These are phyloP conservation scores for Caenorhabditis afra DNA, from an alignment of 2,888 invertebrate genomes.

Conservation along the genomic window DNA sequence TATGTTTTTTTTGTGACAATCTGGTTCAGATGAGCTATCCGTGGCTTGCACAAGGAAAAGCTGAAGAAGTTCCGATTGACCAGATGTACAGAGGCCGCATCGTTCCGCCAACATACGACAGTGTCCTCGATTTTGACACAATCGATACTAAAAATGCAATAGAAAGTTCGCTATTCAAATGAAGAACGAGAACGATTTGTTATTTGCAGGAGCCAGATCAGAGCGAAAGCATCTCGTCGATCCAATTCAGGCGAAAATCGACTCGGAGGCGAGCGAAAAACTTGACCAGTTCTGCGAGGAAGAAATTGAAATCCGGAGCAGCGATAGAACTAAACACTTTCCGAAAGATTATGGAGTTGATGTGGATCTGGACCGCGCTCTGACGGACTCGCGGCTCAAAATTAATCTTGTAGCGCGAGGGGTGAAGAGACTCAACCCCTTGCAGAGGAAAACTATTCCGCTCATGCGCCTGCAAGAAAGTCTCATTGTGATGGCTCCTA, in stretches of 20 bases:
- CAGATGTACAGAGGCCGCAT: no score
- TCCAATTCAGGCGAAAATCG: background rate
- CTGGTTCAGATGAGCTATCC: no score
- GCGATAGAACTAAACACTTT: background rate
- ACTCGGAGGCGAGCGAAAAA: background rate
- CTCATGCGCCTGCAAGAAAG: constrained; percentile 13
- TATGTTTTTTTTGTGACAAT: no score
- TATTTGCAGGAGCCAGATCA: no score
- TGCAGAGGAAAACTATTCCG: constrained; percentile 24
- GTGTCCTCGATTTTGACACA: no score
- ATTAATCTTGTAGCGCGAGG: constrained; percentile 8
- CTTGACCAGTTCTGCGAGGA: constrained; percentile 10
- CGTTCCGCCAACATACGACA: no score
- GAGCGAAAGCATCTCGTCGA: background rate
- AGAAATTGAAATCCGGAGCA: background rate
- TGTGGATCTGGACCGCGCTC: background rate
- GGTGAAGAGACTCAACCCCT: constrained; percentile 23
- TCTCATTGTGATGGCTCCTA: constrained; percentile 44
- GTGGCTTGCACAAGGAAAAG: background rate
- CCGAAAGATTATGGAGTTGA: background rate
- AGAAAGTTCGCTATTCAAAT: no score
- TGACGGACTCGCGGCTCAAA: constrained; percentile 19
- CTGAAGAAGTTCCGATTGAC: no score
- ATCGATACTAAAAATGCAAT: no score
- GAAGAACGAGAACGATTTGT: no score